Evolutionary conservation across 1,140 invertebrate genomes (phyloP), one percentile per base, ranked within the genome.

Genomic region (Pemphigus obesinymphae): DNA sequence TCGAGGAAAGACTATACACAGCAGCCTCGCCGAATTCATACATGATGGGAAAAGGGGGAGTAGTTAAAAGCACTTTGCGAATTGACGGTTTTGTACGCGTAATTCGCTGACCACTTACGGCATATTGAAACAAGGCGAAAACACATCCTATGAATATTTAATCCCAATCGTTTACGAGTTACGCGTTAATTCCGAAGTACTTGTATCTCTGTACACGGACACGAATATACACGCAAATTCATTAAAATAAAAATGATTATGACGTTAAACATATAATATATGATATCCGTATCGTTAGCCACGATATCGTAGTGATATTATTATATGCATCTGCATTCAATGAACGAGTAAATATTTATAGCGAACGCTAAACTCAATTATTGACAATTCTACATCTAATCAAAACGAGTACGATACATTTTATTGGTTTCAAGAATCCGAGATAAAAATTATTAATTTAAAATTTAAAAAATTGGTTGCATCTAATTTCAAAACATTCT

Each of bases 131-230:
- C 43, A 15, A 50, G 15, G 15, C 43, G 43, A 50, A 73, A 48
- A 48, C 43, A 31, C 26, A 43, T 50, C 17, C 68, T 2, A 48
- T 73, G 70, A 48, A 50, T 50, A 73, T 73, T 73, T 73, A 73
- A 73, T 73, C n/a, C n/a, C 66, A 20, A 68, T 68, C 63, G 63
- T 68, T 68, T 37, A 68, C 63, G 29, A 11, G 34, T 37, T 68
- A 37, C 31, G 10, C n/a, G 37, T 68, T 68, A 37, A 40, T 68
- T 34, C 31, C 34, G n/a, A 61, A 29, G 58, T 26, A 6, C 29
- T 2, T 23, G 23, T 61, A n/a, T n/a, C n/a, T n/a, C n/a, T n/a
- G 6, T 31, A 37, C n/a, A 34, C 3, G 20, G 5, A 2, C 13
- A 63, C 20, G 13, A n/a, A 23, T 63, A 29, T 34, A 10, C 20